phyloP scores from a whole-genome alignment of 2,797 vertebrate species.

The Melanotaenia boesemani region DNA sequence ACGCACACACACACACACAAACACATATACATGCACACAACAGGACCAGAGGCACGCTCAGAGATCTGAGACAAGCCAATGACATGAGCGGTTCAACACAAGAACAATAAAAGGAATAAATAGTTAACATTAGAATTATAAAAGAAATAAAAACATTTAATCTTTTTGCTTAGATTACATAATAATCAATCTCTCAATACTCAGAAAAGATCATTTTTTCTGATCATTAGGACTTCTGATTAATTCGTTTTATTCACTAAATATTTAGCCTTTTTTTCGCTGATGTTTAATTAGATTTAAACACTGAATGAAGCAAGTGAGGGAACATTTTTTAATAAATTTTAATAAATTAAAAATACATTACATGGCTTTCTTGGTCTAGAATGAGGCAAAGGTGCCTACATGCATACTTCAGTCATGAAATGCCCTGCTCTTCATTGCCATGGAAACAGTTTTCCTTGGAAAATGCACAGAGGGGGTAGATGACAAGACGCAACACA shows the following conservation, averaged over 20 bases:
- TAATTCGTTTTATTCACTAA: not conserved
- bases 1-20: slow-evolving; percentile 10
- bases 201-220: not conserved
- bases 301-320: not conserved
- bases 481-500: slow-evolving; percentile 7
- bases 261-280: not conserved
- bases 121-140: not conserved
- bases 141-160: not conserved
- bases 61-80: not conserved
- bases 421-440: slow-evolving; percentile 49
- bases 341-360: not conserved
- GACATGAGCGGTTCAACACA: not conserved
- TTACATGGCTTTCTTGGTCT: slow-evolving; percentile 11
- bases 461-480: slow-evolving; percentile 12
- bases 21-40: slow-evolving; percentile 11
- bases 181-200: not conserved
- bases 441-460: slow-evolving; percentile 65
- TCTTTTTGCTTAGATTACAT: not conserved
- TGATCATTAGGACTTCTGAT: not conserved
- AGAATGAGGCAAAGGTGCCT: not conserved
- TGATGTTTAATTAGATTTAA: not conserved
- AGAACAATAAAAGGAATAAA: not conserved
- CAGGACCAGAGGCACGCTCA: not conserved
- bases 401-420: slow-evolving; percentile 33
- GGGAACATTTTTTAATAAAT: not conserved